Base-by-base conservation (phyloP, 2,797 vertebrate species). In the Halcyon smyrnensis region DNA sequence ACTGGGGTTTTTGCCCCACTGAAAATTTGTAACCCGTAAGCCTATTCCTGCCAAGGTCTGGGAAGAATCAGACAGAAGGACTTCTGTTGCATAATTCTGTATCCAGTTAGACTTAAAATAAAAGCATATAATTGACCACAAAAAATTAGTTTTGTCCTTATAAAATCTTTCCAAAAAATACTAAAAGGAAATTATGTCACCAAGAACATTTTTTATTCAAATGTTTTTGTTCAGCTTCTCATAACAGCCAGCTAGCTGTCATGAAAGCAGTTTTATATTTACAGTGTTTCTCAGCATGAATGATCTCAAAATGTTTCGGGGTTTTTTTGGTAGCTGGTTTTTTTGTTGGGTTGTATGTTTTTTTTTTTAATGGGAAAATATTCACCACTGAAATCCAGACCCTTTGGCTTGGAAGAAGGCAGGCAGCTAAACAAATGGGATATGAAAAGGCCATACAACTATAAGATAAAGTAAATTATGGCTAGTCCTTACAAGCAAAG, bases 11-110 rank as follows among this genome's bases (percentile, higher is more conserved):
- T 95, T 94, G 37, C 21, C 67, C 68, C 81, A 88, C 75, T 90
- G 86, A 96, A 96, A 96, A 89, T 11, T 77, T 83, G 59, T 70
- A 92, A 94, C 97, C 73, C 95, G 92, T 95, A 95, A 96, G 69
- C 57, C 68, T 93, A 83, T 79, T 86, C 45, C 87, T 95, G 89
- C 90, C 92, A 97, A 96, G 56, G 94, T 93, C 93, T 97, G 97
- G 94, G 80, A 97, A 95, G 39, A 96, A 98, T 97, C 95, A 98
- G 90, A 97, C 88, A 96, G 75, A 95, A 96, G 88, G 88, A 94
- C 87, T 97, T 97, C 93, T 95, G 70, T 95, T 98, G 92, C 88
- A 90, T 84, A 95, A 92, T 91, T 91, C 93, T 86, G 89, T 85
- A 95, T 71, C 85, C 87, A 97, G 70, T 95, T 93, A 95, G 87